Evolutionary conservation across 2,797 vertebrate genomes (phyloP).

Genomic region (Cottoperca gobio): DNA sequence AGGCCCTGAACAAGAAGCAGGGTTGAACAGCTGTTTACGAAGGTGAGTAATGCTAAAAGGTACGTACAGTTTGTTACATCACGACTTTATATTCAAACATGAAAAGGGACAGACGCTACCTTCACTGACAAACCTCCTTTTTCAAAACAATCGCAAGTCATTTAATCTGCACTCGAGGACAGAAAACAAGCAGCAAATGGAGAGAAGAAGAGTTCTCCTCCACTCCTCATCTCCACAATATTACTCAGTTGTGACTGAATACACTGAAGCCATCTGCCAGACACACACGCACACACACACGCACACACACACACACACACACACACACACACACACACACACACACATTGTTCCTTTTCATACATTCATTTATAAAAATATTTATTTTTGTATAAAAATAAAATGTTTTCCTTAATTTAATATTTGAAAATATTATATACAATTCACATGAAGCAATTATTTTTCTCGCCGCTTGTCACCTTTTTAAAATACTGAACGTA

Average conservation of each 20-base stretch:
- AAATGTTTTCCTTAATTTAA: no score
- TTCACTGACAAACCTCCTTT: constrained; percentile 13
- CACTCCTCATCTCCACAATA: not conserved
- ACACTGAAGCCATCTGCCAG: constrained; percentile 3
- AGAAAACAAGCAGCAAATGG: constrained; percentile 11
- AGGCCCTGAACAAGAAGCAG: not conserved
- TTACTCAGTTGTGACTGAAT: constrained; percentile 6
- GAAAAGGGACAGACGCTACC: constrained; percentile 12
- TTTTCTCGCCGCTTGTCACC: no score
- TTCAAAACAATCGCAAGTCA: constrained; percentile 32
- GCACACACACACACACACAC: not conserved
- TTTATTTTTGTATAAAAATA: no score
- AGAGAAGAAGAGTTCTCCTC: not conserved
- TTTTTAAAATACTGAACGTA: not conserved
- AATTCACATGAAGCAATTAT: no score
- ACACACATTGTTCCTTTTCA: not conserved
- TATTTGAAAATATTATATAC: no score
- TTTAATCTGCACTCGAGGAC: constrained; percentile 17
- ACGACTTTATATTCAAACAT: constrained; percentile 17
- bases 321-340: not conserved
- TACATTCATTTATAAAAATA: not conserved
- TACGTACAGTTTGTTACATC: not conserved
- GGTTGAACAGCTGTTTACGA: not conserved
- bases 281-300: not conserved
- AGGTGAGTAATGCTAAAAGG: not conserved